phyloP scores from a whole-genome alignment of 37 sponge, comb jelly and placozoan genomes.

The Sycon ciliatum region DNA sequence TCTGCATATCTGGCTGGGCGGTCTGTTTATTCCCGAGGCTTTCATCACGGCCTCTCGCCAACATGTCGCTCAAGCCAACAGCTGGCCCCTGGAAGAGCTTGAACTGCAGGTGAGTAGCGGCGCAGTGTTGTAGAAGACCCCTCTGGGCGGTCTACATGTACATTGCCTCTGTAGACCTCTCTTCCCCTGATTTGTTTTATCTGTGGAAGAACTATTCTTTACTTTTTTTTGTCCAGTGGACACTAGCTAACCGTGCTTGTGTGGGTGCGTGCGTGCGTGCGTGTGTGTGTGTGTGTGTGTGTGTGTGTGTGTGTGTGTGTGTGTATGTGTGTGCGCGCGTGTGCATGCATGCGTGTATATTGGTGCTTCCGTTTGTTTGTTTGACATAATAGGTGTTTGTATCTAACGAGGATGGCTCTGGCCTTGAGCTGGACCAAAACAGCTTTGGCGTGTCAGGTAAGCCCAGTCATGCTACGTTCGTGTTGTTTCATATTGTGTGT shows the following conservation, averaged over 20 bases:
- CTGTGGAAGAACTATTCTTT: no score
- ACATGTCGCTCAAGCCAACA: slow-evolving; percentile 83
- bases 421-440: slow-evolving; percentile 30
- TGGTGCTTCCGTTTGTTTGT: not conserved
- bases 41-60: slow-evolving; percentile 92
- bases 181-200: no score
- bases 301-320: not conserved
- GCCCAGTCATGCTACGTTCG: not conserved
- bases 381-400: not conserved
- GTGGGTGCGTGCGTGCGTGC: no score
- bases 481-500: no score
- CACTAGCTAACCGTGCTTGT: no score
- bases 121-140: no score
- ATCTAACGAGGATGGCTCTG: slow-evolving; percentile 27
- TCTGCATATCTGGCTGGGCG: slow-evolving; percentile 73
- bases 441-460: slow-evolving; percentile 64
- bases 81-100: slow-evolving; percentile 92
- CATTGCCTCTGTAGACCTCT: no score
- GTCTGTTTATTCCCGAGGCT: slow-evolving; percentile 89
- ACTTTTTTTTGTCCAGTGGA: no score
- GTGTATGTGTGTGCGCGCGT: not conserved
- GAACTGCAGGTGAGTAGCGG: slow-evolving; percentile 64
- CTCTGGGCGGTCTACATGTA: no score
- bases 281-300: no score
- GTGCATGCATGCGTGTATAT: not conserved